These are phyloP conservation scores for Micromesistius poutassou DNA, from an alignment of 2,797 vertebrate genomes.

Conservation along the genomic window DNA sequence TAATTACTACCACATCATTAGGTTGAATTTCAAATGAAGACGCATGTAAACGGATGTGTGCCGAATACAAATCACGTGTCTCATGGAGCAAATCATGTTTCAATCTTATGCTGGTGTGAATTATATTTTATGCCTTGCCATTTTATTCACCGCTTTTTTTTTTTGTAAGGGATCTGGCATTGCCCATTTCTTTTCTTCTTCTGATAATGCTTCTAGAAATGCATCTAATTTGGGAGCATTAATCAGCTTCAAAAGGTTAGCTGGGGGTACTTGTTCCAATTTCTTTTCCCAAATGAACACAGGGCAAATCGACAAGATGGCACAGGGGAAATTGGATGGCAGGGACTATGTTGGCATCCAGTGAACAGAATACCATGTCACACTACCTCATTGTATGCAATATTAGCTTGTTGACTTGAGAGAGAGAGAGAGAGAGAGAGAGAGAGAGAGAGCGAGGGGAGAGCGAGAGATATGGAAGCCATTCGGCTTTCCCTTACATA, in stretches of 20 bases:
- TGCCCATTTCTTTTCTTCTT: constrained; percentile 57
- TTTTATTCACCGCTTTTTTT: not conserved
- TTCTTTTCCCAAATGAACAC: constrained; percentile 58
- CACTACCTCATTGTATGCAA: constrained; percentile 58
- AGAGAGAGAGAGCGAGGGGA: not conserved
- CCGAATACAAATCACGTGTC: constrained; percentile 8
- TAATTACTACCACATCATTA: constrained; percentile 21
- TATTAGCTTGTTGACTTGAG: constrained; percentile 62
- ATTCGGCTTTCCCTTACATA: constrained; percentile 57
- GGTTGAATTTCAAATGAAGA: constrained; percentile 20
- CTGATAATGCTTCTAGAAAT: constrained; percentile 57
- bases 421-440: constrained; percentile 11
- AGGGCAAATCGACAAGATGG: constrained; percentile 62
- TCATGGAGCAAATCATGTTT: not conserved
- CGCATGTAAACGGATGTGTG: constrained; percentile 8
- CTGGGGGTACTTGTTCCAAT: constrained; percentile 33
- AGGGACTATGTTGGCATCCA: constrained; percentile 63
- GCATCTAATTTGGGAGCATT: constrained; percentile 60
- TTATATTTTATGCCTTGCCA: not conserved
- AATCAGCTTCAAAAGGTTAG: constrained; percentile 68
- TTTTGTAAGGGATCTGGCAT: not conserved
- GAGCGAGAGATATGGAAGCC: constrained; percentile 15
- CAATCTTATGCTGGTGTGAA: not conserved
- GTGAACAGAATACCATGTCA: constrained; percentile 56
- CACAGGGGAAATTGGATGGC: constrained; percentile 53